A percentile compares a stretch with the other conserved stretches of the same genome.
phyloP scores from a whole-genome alignment of 2,888 invertebrate genomes.

The Netelia virgata region DNA sequence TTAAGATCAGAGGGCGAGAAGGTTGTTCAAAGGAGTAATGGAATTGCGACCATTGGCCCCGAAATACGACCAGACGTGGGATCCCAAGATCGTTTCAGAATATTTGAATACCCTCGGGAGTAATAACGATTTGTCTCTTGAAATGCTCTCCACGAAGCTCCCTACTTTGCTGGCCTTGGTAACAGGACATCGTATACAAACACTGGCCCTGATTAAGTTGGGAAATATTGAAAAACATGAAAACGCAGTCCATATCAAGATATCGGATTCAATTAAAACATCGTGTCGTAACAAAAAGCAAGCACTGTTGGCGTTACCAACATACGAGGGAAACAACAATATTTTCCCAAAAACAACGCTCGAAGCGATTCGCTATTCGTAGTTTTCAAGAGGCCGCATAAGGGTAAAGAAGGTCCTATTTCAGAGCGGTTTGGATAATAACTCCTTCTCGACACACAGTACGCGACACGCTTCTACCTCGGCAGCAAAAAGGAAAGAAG shows the following conservation, averaged over 20 bases:
- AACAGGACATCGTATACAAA: conserved; percentile 48
- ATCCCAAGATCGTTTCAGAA: conserved; percentile 67
- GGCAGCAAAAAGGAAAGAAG: neutral
- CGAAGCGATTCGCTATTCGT: conserved; percentile 52
- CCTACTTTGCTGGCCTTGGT: conserved; percentile 41
- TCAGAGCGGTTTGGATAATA: conserved; percentile 59
- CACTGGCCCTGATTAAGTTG: neutral
- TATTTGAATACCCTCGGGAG: neutral
- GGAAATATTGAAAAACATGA: too few relatives aligned
- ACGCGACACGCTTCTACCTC: neutral
- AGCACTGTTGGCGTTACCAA: conserved; percentile 62
- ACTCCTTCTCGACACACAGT: neutral
- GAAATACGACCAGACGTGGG: conserved; percentile 71
- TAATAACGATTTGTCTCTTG: neutral
- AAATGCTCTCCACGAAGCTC: conserved; percentile 30
- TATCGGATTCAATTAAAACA: too few relatives aligned
- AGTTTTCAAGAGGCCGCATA: conserved; percentile 59
- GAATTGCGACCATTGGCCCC: conserved; percentile 64
- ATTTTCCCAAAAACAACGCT: conserved; percentile 60
- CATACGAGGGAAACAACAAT: conserved; percentile 40
- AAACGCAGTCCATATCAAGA: too few relatives aligned
- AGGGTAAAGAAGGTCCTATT: conserved; percentile 47
- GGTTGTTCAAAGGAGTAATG: conserved; percentile 70
- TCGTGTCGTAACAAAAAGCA: conserved; percentile 57
- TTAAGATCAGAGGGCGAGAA: conserved; percentile 55